Percentiles rank a stretch among this genome's conserved stretches.
These are phyloP conservation scores for Paramormyrops hopkinsi DNA, from an alignment of 2,797 vertebrate species.

Conservation along the genomic window DNA sequence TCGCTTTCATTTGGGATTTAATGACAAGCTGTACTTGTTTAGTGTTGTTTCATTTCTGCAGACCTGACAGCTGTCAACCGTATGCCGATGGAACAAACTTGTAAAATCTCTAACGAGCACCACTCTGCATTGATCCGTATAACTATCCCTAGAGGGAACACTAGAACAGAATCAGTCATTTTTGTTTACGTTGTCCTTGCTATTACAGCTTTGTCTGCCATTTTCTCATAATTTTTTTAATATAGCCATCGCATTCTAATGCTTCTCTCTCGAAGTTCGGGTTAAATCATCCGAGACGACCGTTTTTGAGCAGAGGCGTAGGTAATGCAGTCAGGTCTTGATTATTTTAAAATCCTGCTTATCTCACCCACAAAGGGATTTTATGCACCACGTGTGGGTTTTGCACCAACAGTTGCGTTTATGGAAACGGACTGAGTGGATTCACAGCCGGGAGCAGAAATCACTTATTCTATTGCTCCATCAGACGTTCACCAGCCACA, in stretches of 20 bases:
- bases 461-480: neutral
- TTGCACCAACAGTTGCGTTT: neutral
- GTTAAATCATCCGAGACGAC: neutral
- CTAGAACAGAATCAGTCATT: neutral
- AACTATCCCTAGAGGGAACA: neutral
- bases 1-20: conserved; percentile 18
- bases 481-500: neutral
- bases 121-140: neutral
- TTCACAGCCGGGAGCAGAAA: neutral
- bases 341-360: neutral
- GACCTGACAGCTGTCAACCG: neutral
- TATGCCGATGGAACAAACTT: conserved; percentile 6
- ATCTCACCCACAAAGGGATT: neutral
- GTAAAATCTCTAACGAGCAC: neutral
- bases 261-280: neutral
- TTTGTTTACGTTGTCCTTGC: neutral
- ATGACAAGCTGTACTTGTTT: neutral
- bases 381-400: neutral
- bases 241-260: neutral
- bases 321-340: neutral
- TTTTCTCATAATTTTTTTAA: neutral
- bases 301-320: neutral
- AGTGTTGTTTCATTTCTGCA: neutral
- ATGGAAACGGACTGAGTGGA: neutral
- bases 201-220: neutral